phyloP scores from a whole-genome alignment of 1,140 invertebrate species.

The Parapsyche elsis region DNA sequence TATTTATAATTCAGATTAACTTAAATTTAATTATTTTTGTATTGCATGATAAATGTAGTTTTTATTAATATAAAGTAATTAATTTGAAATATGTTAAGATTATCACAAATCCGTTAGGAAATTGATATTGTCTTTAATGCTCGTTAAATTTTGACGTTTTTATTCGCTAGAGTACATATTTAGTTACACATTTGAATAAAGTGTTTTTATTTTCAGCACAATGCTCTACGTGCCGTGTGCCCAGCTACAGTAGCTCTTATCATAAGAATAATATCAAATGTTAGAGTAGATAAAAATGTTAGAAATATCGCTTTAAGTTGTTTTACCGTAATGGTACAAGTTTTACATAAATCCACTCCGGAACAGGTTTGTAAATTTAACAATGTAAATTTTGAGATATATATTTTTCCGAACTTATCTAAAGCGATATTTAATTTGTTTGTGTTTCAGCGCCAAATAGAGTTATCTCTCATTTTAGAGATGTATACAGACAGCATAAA shows the following conservation, averaged over 20 bases:
- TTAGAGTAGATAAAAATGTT: constrained; percentile 60
- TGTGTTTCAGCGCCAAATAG: constrained; percentile 70
- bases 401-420: constrained; percentile 11
- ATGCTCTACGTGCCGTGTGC: constrained; percentile 72
- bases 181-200: neutral
- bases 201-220: constrained; percentile 64
- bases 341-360: constrained; percentile 69
- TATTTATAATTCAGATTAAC: too few species aligned
- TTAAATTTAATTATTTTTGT: too few species aligned
- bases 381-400: neutral
- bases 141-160: neutral
- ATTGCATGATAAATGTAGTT: too few species aligned
- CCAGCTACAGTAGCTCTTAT: constrained; percentile 73
- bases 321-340: constrained; percentile 70
- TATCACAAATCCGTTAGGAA: too few species aligned
- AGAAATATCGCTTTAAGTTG: constrained; percentile 68
- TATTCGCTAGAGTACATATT: neutral
- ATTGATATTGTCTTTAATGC: neutral
- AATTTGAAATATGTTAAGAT: too few species aligned
- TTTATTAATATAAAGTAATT: too few species aligned
- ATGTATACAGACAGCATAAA: constrained; percentile 64
- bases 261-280: constrained; percentile 65
- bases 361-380: constrained; percentile 67
- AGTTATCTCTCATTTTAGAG: constrained; percentile 69
- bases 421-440: constrained; percentile 35